Conservation (phyloP, 2,888 invertebrate genomes). For the Drosophila incognita region DNA sequence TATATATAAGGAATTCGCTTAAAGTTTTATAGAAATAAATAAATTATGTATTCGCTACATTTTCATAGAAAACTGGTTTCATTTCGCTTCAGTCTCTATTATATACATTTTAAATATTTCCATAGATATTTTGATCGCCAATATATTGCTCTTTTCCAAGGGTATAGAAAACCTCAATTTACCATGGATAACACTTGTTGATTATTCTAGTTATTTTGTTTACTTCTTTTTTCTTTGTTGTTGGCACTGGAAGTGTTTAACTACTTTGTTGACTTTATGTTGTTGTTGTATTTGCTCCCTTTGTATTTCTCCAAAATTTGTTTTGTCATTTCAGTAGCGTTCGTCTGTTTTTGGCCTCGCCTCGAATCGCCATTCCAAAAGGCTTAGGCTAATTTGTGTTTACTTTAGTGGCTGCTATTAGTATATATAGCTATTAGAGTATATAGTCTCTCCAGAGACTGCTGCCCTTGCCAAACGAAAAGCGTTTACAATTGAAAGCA, state of each 20-base stretch:
- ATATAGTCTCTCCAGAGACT: slow-evolving; percentile 1
- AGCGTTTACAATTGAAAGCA: slow-evolving; percentile 58
- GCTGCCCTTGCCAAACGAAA: slow-evolving; percentile 44
- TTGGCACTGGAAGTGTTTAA: slow-evolving; percentile 51
- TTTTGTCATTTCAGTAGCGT: slow-evolving; percentile 70
- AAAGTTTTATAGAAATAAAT: neutral
- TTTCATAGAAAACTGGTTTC: slow-evolving; percentile 1
- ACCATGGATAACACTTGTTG: slow-evolving; percentile 53
- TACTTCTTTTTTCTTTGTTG: slow-evolving; percentile 10
- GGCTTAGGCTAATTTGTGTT: slow-evolving; percentile 61
- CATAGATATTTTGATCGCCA: slow-evolving; percentile 20
- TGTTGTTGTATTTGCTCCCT: slow-evolving; percentile 25
- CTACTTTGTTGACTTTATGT: slow-evolving; percentile 44
- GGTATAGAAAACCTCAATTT: slow-evolving; percentile 38
- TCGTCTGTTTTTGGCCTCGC: slow-evolving; percentile 45
- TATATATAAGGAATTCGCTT: neutral
- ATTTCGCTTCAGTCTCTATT: neutral
- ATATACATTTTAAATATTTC: slow-evolving; percentile 1
- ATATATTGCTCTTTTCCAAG: slow-evolving; percentile 20
- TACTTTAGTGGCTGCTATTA: slow-evolving; percentile 33
- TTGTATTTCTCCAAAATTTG: slow-evolving; percentile 39
- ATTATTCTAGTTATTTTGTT: slow-evolving; percentile 49
- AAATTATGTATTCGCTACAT: neutral
- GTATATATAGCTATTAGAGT: neutral
- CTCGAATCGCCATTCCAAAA: slow-evolving; percentile 32